These are phyloP conservation scores for Drosophila tani DNA, from an alignment of 1,140 invertebrate species.

Conservation along the genomic window DNA sequence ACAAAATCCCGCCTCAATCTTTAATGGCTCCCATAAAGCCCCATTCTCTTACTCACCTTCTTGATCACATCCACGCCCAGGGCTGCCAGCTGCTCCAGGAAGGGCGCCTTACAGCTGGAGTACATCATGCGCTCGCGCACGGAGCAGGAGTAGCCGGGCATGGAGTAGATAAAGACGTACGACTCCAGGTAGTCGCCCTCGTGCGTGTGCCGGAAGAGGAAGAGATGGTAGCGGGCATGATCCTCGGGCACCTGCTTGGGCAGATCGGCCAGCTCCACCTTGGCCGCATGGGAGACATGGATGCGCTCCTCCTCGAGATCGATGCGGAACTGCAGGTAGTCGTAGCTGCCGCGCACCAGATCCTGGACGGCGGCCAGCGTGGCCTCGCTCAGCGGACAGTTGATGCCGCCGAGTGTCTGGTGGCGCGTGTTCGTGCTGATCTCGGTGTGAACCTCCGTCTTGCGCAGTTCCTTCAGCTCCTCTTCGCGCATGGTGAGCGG, in stretches of 20 bases:
- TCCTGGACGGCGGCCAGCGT: constrained; percentile 91
- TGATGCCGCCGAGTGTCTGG: constrained; percentile 95
- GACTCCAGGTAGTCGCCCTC: constrained; percentile 95
- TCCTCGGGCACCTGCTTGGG: constrained; percentile 92
- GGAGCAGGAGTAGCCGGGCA: constrained; percentile 97
- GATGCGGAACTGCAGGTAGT: constrained; percentile 92
- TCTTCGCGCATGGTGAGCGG: constrained; percentile 96
- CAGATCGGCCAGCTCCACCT: constrained; percentile 88
- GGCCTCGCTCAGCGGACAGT: constrained; percentile 95
- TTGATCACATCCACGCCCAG: constrained; percentile 91
- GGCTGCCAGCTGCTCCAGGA: constrained; percentile 92
- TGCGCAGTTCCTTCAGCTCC: constrained; percentile 92
- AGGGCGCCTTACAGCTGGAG: constrained; percentile 96
- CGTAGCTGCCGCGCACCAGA: constrained; percentile 88
- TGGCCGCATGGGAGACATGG: constrained; percentile 88
- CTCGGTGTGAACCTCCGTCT: constrained; percentile 91
- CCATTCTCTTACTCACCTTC: constrained; percentile 88
- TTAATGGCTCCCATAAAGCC: neutral
- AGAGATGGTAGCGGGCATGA: constrained; percentile 96
- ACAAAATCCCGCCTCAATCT: constrained; percentile 10
- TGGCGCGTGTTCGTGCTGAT: constrained; percentile 94
- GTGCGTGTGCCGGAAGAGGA: constrained; percentile 95
- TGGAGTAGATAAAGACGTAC: constrained; percentile 98
- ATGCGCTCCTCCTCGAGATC: constrained; percentile 85
- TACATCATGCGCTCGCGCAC: constrained; percentile 99